Evolutionary conservation across 2,888 invertebrate genomes (phyloP), one percentile per base, ranked within the genome.

Genomic region (Ramazzottius varieornatus): DNA sequence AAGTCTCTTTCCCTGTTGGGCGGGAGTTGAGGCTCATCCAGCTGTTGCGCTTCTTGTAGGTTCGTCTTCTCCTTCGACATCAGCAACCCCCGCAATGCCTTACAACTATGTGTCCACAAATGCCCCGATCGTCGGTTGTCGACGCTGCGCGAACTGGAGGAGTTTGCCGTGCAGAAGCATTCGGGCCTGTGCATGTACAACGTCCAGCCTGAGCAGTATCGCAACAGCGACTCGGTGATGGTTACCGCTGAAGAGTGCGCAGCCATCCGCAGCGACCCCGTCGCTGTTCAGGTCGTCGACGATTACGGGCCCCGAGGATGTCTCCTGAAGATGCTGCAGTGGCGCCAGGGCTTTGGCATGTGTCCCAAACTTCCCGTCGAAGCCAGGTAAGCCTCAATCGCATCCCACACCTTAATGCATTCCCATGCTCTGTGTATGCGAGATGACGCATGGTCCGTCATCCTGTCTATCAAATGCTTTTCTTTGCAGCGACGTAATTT

Each of bases 101-200:
- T 89, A 29, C 87, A 88, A 77, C 84, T 93, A 69, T 93, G 93
- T 75, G 90, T 93, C 0, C 85, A 86, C 71, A 78, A 85, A 75
- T 93, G 93, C 74, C 93, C 93, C 0, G 81, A 81, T 67, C 80
- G 76, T 67, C 81, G 81, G 33, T 73, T 92, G 70, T 76, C 76
- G 1, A 78, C 79, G n/a, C 76, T 84, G 4, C 73, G 77, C 33
- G 88, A 88, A 63, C 78, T 92, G 24, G 80, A 84, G 70, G 75
- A 79, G 40, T 90, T 87, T 78, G 86, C 86, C 72, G 76, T 77
- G 67, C 80, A 82, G 68, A 85, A 84, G 1, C 84, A 84, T 4
- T 83, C 84, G 0, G 83, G 83, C 72, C 79, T 90, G 46, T 93
- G 92, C 75, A 82, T 83, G 74, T 81, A 78, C 69, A 72, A 75